These are phyloP conservation scores for Sturmia bella DNA, from an alignment of 2,888 invertebrate genomes.

Conservation along the genomic window DNA sequence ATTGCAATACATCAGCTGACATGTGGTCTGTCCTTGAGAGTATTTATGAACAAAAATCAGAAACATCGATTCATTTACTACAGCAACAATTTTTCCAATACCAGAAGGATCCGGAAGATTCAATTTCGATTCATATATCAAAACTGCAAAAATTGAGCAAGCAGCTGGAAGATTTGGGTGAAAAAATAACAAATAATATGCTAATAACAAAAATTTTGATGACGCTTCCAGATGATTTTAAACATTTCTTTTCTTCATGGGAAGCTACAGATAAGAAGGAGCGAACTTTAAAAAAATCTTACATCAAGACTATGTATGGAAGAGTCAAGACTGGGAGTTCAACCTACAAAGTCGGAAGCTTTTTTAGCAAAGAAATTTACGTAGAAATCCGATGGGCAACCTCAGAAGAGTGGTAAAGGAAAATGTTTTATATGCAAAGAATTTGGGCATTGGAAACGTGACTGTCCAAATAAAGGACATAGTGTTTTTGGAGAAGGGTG, in stretches of 20 bases:
- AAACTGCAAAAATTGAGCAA: conserved; percentile 59
- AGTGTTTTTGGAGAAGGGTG: background rate
- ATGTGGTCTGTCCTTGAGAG: conserved; percentile 67
- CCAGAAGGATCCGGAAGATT: conserved; percentile 62
- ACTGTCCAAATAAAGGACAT: background rate
- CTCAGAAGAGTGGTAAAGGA: background rate
- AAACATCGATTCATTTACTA: conserved; percentile 75
- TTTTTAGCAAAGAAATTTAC: too few species aligned
- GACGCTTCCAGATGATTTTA: conserved; percentile 72
- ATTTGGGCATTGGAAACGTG: conserved; percentile 17
- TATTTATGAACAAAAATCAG: conserved; percentile 76
- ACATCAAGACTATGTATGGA: conserved; percentile 15
- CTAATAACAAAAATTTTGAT: conserved; percentile 72
- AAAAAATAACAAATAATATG: conserved; percentile 69
- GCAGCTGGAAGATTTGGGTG: conserved; percentile 67
- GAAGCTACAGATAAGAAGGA: conserved; percentile 71
- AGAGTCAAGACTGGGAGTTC: too few species aligned
- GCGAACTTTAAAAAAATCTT: conserved; percentile 71
- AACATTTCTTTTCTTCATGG: conserved; percentile 69
- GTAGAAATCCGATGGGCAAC: too few species aligned
- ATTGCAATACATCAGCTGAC: conserved; percentile 63
- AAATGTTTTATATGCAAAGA: conserved; percentile 9
- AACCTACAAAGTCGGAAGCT: too few species aligned
- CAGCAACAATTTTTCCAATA: conserved; percentile 74
- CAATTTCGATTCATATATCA: conserved; percentile 53